phyloP scores from a whole-genome alignment of 2,113 vertebrate genomes.

The Chionomys nivalis region DNA sequence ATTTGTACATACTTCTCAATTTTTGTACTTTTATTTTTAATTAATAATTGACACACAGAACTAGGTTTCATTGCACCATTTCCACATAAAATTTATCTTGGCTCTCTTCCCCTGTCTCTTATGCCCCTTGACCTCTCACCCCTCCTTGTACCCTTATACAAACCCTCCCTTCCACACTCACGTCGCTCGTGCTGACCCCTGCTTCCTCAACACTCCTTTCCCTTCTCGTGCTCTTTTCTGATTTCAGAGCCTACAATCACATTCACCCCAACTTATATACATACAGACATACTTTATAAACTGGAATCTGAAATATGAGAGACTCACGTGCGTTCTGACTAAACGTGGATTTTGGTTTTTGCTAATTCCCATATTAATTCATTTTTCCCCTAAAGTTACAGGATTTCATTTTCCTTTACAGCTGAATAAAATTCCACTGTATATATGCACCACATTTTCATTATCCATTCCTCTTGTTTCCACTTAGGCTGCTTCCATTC shows the following conservation, averaged over 20 bases:
- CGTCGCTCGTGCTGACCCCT: no score
- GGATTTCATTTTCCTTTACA: neutral
- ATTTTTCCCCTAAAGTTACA: neutral
- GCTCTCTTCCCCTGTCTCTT: neutral
- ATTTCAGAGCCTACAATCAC: neutral
- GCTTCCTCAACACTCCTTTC: neutral
- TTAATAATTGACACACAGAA: neutral
- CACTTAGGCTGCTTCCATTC: neutral
- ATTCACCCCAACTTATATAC: neutral
- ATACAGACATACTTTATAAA: neutral
- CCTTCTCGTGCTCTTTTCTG: neutral
- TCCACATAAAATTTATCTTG: neutral
- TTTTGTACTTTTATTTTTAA: neutral
- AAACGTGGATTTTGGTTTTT: neutral
- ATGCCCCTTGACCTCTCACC: no score
- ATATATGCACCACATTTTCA: neutral
- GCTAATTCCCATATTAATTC: neutral
- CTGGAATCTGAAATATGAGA: neutral
- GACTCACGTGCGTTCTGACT: neutral
- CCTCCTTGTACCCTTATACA: neutral
- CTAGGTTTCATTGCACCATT: neutral
- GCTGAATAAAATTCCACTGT: neutral
- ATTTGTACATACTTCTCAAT: no score
- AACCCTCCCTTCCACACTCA: neutral
- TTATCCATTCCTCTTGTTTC: neutral